Base-by-base conservation (phyloP, 2,113 vertebrate species). In the Eubucco bourcierii region DNA sequence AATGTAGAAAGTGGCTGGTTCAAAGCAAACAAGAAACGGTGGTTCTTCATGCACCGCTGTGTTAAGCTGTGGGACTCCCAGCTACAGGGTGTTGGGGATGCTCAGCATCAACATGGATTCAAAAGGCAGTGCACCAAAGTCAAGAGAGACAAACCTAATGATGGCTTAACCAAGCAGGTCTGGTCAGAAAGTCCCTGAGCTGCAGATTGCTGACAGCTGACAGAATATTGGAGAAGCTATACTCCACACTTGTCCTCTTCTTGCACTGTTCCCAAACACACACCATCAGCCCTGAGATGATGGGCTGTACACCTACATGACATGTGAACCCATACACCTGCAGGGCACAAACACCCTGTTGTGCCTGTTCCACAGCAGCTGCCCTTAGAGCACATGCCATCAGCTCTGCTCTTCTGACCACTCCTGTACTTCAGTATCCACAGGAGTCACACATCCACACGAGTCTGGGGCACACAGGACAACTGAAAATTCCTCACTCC, bases 381-480 rank as follows among this genome's bases (percentile, higher is more conserved):
- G 39, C 24, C 1, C 0, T 28, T 31, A 1, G 0, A 52, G 39
- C 12, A 6, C 31, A 64, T 0, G 0, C n/a, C 53, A 66, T 63
- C 58, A 59, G 47, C 53, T 81, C 67, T 70, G 56, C 56, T 63
- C 56, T 67, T 34, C 47, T 70, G 47, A 10, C 34, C 33, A 28
- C 25, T 86, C 31, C 55, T 52, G 50, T 33, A 50, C 37, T 70
- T 87, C 7, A 4, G 37, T n/a, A 41, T 87, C 70, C 34, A 7
- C 1, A 4, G 41, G 34, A 90, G 50, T 14, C 50, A 72, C 18
- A 21, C 3, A 70, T 24, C 15, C 41, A 76, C 1, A 0, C 46
- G 59, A 80, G 34, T 15, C 61, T 64, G 9, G 28, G 21, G 19
- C 41, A 76, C 10, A 24, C 21, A 87, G 74, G 41, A 67, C 7